Evolutionary conservation across 2,113 vertebrate species (phyloP).

Genomic region (Trematocara stigmaticum): DNA sequence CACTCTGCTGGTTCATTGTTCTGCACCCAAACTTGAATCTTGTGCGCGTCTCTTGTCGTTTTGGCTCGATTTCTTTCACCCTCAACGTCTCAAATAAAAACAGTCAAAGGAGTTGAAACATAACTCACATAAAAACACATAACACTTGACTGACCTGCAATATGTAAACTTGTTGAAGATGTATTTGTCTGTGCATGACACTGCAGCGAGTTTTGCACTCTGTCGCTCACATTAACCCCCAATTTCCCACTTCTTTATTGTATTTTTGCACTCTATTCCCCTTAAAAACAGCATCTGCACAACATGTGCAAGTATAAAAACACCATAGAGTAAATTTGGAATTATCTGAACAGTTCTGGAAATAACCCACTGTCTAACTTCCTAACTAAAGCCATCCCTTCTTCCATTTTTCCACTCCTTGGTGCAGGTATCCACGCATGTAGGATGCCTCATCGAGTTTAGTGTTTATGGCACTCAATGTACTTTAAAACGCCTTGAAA

Average conservation of each 20-base stretch:
- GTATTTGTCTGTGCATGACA: neutral
- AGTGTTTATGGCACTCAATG: constrained; percentile 33
- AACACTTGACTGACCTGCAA: neutral
- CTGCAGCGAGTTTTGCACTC: neutral
- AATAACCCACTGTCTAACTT: neutral
- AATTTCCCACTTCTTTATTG: neutral
- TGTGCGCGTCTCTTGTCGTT: neutral
- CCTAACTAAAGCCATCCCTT: neutral
- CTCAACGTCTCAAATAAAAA: constrained; percentile 8
- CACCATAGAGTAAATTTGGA: neutral
- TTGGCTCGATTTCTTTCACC: neutral
- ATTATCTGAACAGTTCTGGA: neutral
- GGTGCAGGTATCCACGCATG: neutral
- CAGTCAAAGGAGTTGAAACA: constrained; percentile 20
- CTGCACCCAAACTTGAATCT: neutral
- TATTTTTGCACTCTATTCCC: neutral
- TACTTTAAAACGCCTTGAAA: constrained; percentile 42
- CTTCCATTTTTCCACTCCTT: neutral
- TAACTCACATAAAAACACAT: constrained; percentile 2
- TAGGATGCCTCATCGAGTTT: constrained; percentile 14
- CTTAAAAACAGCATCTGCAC: neutral
- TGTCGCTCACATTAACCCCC: neutral
- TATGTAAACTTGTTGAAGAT: neutral
- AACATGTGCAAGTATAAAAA: neutral
- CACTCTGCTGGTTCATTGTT: neutral